Conservation (phyloP, 1,140 invertebrate species). For the Himalopsyche phryganea region DNA sequence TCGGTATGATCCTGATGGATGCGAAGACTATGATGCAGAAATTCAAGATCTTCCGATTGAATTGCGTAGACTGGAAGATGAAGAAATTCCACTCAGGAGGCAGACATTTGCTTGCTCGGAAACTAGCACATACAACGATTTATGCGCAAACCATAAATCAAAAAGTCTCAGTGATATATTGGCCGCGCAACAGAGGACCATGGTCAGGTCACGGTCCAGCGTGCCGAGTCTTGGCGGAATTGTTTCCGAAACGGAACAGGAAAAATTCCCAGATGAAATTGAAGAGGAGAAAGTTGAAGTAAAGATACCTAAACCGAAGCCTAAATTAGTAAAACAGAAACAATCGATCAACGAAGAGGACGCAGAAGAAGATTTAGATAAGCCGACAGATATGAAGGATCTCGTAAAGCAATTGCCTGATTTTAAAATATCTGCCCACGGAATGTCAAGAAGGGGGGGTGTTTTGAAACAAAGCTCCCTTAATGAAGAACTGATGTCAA, state of each 20-base stretch:
- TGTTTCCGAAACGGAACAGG: conserved; percentile 37
- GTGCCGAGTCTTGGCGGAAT: conserved; percentile 62
- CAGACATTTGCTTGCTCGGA: conserved; percentile 54
- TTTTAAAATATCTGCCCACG: conserved; percentile 53
- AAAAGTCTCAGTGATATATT: conserved; percentile 78
- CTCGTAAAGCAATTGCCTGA: conserved; percentile 59
- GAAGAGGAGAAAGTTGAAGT: conserved; percentile 40
- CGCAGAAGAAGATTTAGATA: conserved; percentile 60
- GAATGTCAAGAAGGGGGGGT: conserved; percentile 52
- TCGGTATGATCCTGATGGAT: conserved; percentile 53
- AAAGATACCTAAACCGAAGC: conserved; percentile 49
- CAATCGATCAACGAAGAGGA: conserved; percentile 71
- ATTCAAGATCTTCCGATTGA: conserved; percentile 83
- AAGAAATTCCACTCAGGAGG: conserved; percentile 49
- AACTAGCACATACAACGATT: conserved; percentile 46
- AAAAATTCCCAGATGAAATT: conserved; percentile 37
- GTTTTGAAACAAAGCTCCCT: conserved; percentile 83
- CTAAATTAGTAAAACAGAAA: conserved; percentile 75
- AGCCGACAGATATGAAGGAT: conserved; percentile 63
- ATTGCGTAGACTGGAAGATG: conserved; percentile 78
- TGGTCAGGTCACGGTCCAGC: conserved; percentile 71
- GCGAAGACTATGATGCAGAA: conserved; percentile 58
- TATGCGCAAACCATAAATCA: conserved; percentile 64
- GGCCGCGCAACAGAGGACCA: conserved; percentile 63
- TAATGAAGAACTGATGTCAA: conserved; percentile 85